phyloP scores from a whole-genome alignment of 2,888 invertebrate genomes.

The Sceliomorpha sp. region DNA sequence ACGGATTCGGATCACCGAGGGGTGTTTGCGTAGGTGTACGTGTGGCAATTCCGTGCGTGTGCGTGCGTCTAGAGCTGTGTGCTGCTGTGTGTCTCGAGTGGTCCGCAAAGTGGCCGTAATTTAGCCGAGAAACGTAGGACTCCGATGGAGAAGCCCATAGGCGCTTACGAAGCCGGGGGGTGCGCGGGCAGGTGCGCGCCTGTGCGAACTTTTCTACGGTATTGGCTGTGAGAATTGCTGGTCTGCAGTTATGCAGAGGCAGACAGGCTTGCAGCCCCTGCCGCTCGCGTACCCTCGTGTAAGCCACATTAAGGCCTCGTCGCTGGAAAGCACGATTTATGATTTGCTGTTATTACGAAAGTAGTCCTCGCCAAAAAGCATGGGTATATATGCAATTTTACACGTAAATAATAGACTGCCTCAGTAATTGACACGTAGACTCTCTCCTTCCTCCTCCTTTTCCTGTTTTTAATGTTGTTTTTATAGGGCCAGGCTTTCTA shows the following conservation, averaged over 20 bases:
- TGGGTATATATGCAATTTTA: conserved; percentile 28
- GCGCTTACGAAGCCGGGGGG: too few relatives aligned
- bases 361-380: conserved; percentile 43
- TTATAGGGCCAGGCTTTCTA: too few relatives aligned
- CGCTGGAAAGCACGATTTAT: conserved; percentile 60
- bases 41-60: too few relatives aligned
- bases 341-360: conserved; percentile 62
- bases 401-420: conserved; percentile 49
- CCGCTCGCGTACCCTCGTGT: conserved; percentile 25
- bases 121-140: conserved; percentile 44
- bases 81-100: conserved; percentile 61
- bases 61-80: too few relatives aligned
- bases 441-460: too few relatives aligned
- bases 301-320: conserved; percentile 56
- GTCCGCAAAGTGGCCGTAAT: conserved; percentile 61
- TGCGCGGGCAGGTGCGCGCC: conserved; percentile 28
- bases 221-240: conserved; percentile 24
- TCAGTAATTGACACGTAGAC: too few relatives aligned
- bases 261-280: conserved; percentile 10
- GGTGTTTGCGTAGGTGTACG: too few relatives aligned
- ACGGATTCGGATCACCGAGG: too few relatives aligned
- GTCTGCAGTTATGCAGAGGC: conserved; percentile 34
- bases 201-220: conserved; percentile 50
- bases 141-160: conserved; percentile 29
- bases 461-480: too few relatives aligned